phyloP scores from a whole-genome alignment of 2,797 vertebrate genomes.

The Schizopygopsis pylzovi region DNA sequence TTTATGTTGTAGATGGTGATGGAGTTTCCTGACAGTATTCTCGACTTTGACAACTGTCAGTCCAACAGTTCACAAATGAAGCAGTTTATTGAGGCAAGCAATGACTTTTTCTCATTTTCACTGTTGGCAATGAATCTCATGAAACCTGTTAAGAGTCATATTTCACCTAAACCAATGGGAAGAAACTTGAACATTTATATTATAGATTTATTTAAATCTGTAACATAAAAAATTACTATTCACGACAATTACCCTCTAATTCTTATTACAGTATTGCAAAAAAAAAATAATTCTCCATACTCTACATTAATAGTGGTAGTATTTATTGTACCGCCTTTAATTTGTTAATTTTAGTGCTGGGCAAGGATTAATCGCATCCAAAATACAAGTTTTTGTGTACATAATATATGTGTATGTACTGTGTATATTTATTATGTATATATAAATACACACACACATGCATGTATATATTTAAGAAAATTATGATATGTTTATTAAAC shows the following conservation, averaged over 20 bases:
- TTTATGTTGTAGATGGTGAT: slow-evolving; percentile 91
- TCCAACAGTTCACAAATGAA: slow-evolving; percentile 86
- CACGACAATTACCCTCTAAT: not conserved
- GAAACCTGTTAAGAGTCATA: not conserved
- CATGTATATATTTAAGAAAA: no score
- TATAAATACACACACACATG: not conserved
- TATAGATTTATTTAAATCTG: not conserved
- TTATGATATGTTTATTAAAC: no score
- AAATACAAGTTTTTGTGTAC: no score
- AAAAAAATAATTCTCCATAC: not conserved
- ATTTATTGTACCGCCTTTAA: not conserved
- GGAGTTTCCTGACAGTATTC: slow-evolving; percentile 92
- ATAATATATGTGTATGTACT: no score
- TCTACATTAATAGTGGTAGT: not conserved
- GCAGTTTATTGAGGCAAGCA: slow-evolving; percentile 89
- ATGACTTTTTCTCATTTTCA: not conserved
- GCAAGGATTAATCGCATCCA: no score
- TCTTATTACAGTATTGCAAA: not conserved
- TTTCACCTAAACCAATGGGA: not conserved
- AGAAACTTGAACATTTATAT: not conserved
- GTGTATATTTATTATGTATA: not conserved
- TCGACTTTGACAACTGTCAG: slow-evolving; percentile 88
- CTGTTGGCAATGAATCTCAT: not conserved
- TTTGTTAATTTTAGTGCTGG: no score
- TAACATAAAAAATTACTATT: not conserved